Percentiles rank a stretch among this genome's conserved stretches.
phyloP scores from a whole-genome alignment of 2,113 vertebrate species.

The Dicaeum eximium region DNA sequence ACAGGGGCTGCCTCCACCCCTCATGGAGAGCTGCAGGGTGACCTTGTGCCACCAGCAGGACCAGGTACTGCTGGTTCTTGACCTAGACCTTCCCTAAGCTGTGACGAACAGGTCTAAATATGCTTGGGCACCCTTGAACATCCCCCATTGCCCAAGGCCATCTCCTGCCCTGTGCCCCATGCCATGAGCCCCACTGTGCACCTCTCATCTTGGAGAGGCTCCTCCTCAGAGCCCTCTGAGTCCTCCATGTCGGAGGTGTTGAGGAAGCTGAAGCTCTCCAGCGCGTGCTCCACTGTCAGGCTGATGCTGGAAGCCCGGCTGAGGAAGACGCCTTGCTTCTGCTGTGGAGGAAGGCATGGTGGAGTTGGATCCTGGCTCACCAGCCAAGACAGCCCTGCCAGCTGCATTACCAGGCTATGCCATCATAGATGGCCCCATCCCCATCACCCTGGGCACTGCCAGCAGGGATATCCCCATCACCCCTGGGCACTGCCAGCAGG shows the following conservation, averaged over 20 bases:
- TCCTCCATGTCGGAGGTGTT: constrained; percentile 88
- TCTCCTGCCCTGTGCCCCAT: background rate
- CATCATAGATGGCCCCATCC: rapidly evolving
- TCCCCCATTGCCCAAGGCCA: background rate
- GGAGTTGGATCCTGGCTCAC: background rate
- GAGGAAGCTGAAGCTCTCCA: constrained; percentile 96
- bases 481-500: background rate
- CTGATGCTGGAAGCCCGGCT: constrained; percentile 90
- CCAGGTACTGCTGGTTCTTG: background rate
- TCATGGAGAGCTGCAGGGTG: background rate
- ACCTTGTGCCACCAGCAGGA: background rate
- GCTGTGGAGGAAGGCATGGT: constrained; percentile 35
- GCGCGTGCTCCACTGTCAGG: constrained; percentile 88
- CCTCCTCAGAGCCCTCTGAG: constrained; percentile 64
- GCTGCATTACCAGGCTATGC: background rate
- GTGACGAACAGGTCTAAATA: background rate
- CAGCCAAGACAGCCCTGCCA: background rate
- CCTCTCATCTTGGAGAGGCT: constrained; percentile 51
- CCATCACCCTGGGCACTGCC: background rate
- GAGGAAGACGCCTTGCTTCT: constrained; percentile 78
- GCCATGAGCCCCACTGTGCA: background rate
- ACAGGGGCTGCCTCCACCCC: background rate
- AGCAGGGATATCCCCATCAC: rapidly evolving
- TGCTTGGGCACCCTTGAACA: background rate
- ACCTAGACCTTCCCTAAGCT: background rate